Conservation (phyloP, 2,888 invertebrate genomes). For the Nomada flava region DNA sequence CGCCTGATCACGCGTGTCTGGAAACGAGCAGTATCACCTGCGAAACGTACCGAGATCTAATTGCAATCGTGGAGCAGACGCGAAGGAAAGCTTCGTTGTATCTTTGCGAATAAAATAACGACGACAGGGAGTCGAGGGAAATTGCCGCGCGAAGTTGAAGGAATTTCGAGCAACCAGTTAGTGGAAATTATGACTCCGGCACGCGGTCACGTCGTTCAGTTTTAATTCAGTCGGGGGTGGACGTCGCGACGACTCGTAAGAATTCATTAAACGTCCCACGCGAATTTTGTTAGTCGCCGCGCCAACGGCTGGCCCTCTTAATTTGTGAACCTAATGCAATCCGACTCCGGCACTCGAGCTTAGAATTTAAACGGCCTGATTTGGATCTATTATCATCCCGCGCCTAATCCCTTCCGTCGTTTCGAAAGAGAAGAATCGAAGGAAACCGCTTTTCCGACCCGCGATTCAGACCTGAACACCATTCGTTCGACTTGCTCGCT, state of each 20-base stretch:
- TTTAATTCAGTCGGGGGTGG: conserved; percentile 25
- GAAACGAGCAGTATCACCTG: background rate
- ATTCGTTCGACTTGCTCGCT: conserved; percentile 55
- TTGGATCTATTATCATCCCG: conserved; percentile 31
- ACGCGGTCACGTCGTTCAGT: conserved; percentile 22
- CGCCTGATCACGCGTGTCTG: background rate
- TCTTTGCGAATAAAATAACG: background rate
- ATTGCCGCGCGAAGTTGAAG: background rate
- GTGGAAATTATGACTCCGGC: conserved; percentile 19
- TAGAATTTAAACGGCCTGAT: conserved; percentile 54
- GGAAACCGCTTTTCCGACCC: conserved; percentile 21
- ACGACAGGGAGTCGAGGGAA: background rate
- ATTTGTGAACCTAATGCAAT: conserved; percentile 53
- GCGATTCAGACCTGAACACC: conserved; percentile 63
- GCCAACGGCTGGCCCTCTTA: conserved; percentile 5
- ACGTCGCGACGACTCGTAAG: conserved; percentile 23
- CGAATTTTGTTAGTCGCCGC: conserved; percentile 30
- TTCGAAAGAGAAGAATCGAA: conserved; percentile 19
- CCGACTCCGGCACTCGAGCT: conserved; percentile 3
- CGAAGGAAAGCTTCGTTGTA: too few relatives aligned
- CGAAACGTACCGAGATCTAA: background rate
- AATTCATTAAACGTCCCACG: conserved; percentile 44
- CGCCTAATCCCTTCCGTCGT: background rate
- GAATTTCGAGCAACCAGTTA: background rate
- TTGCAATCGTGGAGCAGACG: background rate